A percentile compares a stretch with the other conserved stretches of the same genome.
Evolutionary conservation across 2,113 vertebrate genomes (phyloP).

Genomic region (Echinops telfairi): DNA sequence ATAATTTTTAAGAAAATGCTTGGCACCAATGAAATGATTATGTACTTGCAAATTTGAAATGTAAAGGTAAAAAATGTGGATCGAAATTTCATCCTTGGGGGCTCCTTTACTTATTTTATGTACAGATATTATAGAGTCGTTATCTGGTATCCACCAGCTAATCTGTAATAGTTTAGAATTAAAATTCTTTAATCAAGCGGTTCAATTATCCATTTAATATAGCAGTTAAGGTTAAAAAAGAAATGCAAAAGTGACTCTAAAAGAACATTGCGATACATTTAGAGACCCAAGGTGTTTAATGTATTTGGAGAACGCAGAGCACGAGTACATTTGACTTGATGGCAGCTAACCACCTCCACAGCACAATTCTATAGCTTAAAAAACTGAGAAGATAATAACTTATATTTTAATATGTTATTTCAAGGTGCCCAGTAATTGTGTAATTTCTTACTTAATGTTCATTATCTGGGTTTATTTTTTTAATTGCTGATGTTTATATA

Average conservation of each 20-base stretch:
- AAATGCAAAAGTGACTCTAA: background rate
- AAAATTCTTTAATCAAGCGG: background rate
- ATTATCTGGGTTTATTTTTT: constrained; percentile 6
- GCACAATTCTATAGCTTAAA: too few relatives aligned
- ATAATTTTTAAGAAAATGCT: constrained; percentile 32
- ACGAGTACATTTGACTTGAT: background rate
- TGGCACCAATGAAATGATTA: background rate
- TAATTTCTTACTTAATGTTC: background rate
- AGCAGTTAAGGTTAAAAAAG: background rate
- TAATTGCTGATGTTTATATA: background rate
- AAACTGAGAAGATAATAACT: background rate
- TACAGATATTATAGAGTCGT: background rate
- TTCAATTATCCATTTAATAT: constrained; percentile 19
- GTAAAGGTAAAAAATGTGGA: background rate
- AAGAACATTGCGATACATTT: background rate
- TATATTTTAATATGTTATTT: background rate
- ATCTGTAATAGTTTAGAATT: constrained; percentile 7
- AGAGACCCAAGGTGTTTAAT: background rate
- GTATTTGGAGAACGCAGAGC: background rate
- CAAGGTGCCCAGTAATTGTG: background rate
- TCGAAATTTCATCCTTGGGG: background rate
- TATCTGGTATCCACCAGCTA: background rate
- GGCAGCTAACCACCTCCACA: background rate
- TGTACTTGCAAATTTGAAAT: constrained; percentile 40
- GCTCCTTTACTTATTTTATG: background rate